Evolutionary conservation across 2,888 invertebrate genomes (phyloP).

Genomic region (Drosophila nigritarsus): DNA sequence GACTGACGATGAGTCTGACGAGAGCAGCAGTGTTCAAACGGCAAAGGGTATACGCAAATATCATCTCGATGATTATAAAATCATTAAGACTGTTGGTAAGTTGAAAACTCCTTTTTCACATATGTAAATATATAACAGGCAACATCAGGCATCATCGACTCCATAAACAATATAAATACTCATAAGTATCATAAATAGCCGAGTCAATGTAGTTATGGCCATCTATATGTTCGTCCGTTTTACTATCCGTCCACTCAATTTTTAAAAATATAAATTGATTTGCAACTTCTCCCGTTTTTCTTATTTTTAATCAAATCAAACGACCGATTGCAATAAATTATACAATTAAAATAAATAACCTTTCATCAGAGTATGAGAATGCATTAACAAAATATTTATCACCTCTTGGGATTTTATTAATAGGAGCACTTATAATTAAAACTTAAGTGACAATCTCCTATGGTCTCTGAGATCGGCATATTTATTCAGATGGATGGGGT

Average conservation of each 20-base stretch:
- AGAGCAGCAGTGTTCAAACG: constrained; percentile 84
- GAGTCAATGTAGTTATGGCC: neutral
- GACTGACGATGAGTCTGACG: constrained; percentile 82
- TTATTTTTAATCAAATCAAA: neutral
- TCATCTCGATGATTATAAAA: constrained; percentile 92
- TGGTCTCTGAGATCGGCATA: neutral
- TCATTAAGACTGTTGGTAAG: constrained; percentile 95
- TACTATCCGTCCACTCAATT: neutral
- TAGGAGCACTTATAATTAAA: neutral
- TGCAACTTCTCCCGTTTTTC: neutral
- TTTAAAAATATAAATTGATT: neutral
- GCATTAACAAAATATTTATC: neutral
- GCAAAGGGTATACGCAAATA: constrained; percentile 86
- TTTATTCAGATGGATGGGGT: neutral
- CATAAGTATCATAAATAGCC: neutral
- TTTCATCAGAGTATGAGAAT: neutral
- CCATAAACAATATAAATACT: neutral
- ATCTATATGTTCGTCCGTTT: neutral
- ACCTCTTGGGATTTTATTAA: neutral
- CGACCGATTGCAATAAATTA: neutral
- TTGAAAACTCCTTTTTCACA: constrained; percentile 47
- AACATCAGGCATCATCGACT: neutral
- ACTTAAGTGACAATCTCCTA: neutral
- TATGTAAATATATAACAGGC: neutral
- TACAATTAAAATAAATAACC: neutral